Percentiles rank a stretch among this genome's conserved stretches.
phyloP scores from a whole-genome alignment of 1,140 invertebrate species.

The Drosophila cardini region DNA sequence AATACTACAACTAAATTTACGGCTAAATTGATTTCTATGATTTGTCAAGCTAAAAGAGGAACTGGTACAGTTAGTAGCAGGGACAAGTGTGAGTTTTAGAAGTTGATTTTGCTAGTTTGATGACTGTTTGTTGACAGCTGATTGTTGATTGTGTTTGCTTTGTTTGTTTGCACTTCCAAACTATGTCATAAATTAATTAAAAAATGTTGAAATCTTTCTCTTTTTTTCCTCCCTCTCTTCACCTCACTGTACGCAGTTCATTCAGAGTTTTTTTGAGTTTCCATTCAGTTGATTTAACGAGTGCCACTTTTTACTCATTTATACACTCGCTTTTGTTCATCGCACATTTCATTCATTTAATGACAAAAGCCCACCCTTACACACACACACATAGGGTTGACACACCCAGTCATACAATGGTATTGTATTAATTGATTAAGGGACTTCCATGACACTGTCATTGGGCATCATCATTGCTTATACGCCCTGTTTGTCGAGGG shows the following conservation, averaged over 20 bases:
- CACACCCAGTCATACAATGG: slow-evolving; percentile 12
- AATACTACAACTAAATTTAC: slow-evolving; percentile 38
- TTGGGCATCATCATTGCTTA: slow-evolving; percentile 38
- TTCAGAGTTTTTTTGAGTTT: slow-evolving; percentile 27
- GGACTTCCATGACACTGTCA: slow-evolving; percentile 38
- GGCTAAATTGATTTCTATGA: slow-evolving; percentile 51
- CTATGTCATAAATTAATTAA: slow-evolving; percentile 57
- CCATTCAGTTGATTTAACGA: slow-evolving; percentile 17
- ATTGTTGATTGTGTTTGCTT: slow-evolving; percentile 36
- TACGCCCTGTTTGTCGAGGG: slow-evolving; percentile 20
- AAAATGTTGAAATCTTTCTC: slow-evolving; percentile 17
- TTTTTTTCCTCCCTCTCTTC: neutral
- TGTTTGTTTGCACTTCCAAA: slow-evolving; percentile 34
- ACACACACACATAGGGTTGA: neutral
- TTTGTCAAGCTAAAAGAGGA: slow-evolving; percentile 17
- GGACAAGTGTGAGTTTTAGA: neutral
- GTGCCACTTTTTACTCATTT: slow-evolving; percentile 20
- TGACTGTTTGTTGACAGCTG: slow-evolving; percentile 16
- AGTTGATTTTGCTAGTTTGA: slow-evolving; percentile 32
- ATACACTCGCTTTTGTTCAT: slow-evolving; percentile 15
- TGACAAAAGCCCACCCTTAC: slow-evolving; percentile 16
- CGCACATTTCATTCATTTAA: slow-evolving; percentile 40
- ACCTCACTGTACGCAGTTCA: slow-evolving; percentile 4
- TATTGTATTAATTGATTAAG: slow-evolving; percentile 62
- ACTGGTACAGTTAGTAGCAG: neutral